These are phyloP conservation scores for Eledona agricola DNA, from an alignment of 2,888 invertebrate species.

Conservation along the genomic window DNA sequence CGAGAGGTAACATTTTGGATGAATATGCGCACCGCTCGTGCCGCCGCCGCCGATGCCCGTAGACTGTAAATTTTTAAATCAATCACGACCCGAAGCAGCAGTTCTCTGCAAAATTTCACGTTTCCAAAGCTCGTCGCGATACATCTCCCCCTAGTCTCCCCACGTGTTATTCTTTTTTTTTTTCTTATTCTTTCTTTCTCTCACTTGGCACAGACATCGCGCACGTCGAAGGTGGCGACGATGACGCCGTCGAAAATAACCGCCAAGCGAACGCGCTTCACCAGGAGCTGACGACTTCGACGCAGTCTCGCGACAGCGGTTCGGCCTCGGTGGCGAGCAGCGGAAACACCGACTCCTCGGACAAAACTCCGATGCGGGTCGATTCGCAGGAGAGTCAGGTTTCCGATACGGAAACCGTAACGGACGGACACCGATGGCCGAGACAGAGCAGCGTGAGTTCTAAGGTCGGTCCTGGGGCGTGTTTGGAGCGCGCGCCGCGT, in stretches of 20 bases:
- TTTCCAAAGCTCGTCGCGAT: too few species aligned
- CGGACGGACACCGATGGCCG: slow-evolving; percentile 71
- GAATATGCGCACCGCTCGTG: too few species aligned
- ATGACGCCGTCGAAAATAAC: slow-evolving; percentile 67
- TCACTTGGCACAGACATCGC: slow-evolving; percentile 24
- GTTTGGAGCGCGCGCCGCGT: slow-evolving; percentile 9
- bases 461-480: too few species aligned
- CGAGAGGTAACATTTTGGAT: too few species aligned
- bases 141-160: too few species aligned
- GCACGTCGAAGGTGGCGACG: slow-evolving; percentile 61
- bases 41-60: too few species aligned
- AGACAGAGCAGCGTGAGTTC: slow-evolving; percentile 83
- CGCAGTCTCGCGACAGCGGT: slow-evolving; percentile 76
- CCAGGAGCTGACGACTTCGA: slow-evolving; percentile 65
- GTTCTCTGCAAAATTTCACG: too few species aligned
- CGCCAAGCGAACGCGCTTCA: slow-evolving; percentile 47
- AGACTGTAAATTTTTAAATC: too few species aligned
- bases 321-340: slow-evolving; percentile 76
- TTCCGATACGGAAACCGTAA: slow-evolving; percentile 69
- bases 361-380: slow-evolving; percentile 79
- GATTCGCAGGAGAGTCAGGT: slow-evolving; percentile 86
- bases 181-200: slow-evolving; percentile 3
- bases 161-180: slow-evolving; percentile 6
- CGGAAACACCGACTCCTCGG: slow-evolving; percentile 83
- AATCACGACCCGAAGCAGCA: too few species aligned